A percentile compares a stretch with the other conserved stretches of the same genome.
phyloP scores from a whole-genome alignment of 2,888 invertebrate species.

The Eugnorisma glareosa region DNA sequence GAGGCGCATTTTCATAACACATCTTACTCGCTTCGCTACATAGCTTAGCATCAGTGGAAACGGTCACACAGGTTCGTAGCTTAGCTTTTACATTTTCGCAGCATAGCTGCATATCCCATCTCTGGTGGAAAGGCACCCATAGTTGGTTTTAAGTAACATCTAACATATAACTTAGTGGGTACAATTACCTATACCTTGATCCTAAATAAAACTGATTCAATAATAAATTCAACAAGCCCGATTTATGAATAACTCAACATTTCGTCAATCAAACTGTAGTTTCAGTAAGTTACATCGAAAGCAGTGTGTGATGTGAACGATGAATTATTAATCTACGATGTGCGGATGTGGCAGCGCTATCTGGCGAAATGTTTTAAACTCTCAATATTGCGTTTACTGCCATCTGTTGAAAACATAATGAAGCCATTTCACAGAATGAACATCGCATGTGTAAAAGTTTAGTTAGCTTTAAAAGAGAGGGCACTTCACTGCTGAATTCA shows the following conservation, averaged over 20 bases:
- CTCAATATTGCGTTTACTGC: background rate
- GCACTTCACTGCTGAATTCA: constrained; percentile 12
- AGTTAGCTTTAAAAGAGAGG: constrained; percentile 19
- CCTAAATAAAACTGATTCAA: constrained; percentile 29
- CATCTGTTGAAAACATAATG: constrained; percentile 24
- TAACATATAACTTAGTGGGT: no score
- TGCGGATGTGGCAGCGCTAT: constrained; percentile 18
- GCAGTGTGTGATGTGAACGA: constrained; percentile 1
- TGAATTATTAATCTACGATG: background rate
- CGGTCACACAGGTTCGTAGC: no score
- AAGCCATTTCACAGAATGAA: constrained; percentile 5
- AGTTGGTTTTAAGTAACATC: no score
- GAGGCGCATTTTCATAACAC: no score
- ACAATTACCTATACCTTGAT: background rate
- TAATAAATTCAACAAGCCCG: constrained; percentile 8
- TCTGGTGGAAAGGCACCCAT: no score
- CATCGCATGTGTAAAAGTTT: background rate
- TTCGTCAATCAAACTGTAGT: constrained; percentile 15
- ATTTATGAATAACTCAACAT: constrained; percentile 29
- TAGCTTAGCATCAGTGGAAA: no score
- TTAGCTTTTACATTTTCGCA: no score
- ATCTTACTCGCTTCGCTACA: no score
- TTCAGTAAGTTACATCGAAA: constrained; percentile 15
- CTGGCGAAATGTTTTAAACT: constrained; percentile 22
- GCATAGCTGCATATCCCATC: no score